A percentile compares a stretch with the other conserved stretches of the same genome.
Conservation (phyloP, 2,888 invertebrate genomes). For the Trissonchulus sp. region DNA sequence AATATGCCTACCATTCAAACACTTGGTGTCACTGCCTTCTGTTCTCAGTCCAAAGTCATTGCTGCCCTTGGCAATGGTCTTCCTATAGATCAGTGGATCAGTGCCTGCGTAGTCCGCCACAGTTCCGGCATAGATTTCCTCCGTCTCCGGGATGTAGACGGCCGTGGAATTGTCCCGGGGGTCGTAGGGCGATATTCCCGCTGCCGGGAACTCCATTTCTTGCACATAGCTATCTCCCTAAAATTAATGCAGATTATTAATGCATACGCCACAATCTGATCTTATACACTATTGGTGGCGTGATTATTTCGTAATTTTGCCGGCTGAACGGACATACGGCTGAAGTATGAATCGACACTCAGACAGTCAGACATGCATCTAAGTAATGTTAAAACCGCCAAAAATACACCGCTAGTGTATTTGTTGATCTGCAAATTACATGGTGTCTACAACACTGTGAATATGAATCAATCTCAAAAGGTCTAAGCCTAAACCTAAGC, state of each 20-base stretch:
- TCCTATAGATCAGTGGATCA: slow-evolving; percentile 86
- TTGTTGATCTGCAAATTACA: no score
- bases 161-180: slow-evolving; percentile 92
- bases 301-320: no score
- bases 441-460: no score
- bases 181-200: slow-evolving; percentile 75
- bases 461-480: no score
- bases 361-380: background rate
- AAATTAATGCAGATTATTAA: background rate
- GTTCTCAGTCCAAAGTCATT: slow-evolving; percentile 63
- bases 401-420: no score
- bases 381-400: no score
- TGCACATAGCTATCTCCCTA: slow-evolving; percentile 11
- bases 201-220: slow-evolving; percentile 50
- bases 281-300: no score
- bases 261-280: background rate
- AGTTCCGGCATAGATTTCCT: slow-evolving; percentile 41
- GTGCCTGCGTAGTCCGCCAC: slow-evolving; percentile 90
- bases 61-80: slow-evolving; percentile 60
- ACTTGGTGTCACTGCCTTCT: slow-evolving; percentile 82
- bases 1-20: slow-evolving; percentile 74
- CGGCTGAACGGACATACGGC: no score
- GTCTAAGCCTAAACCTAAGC: no score
- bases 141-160: slow-evolving; percentile 59
- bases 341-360: background rate